Conservation (phyloP, 1,140 invertebrate genomes). For the Diorhabda sublineata region DNA sequence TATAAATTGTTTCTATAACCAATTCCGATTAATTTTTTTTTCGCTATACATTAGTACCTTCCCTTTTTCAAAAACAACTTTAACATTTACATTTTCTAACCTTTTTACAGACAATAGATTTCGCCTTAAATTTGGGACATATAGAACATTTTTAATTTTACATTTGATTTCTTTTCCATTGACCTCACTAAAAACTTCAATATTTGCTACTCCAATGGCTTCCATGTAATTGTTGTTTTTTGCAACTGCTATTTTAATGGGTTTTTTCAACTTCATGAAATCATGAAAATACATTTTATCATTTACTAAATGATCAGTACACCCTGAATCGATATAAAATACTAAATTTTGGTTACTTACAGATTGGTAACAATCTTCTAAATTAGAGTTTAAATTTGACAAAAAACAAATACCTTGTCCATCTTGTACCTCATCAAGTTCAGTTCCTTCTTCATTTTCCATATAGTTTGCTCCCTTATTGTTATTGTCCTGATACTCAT, state of each 20-base stretch:
- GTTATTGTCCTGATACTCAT: not conserved
- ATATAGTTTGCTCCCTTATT: not conserved
- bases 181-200: not conserved
- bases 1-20: no score
- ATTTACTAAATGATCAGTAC: not conserved
- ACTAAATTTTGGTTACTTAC: not conserved
- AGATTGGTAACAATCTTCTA: not conserved
- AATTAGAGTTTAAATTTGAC: not conserved
- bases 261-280: not conserved
- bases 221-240: conserved; percentile 5
- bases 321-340: not conserved
- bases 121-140: not conserved
- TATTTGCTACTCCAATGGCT: conserved; percentile 11
- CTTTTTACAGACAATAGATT: not conserved
- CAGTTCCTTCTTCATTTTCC: not conserved
- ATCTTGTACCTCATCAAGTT: not conserved
- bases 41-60: not conserved
- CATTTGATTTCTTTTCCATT: not conserved
- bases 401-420: conserved; percentile 11
- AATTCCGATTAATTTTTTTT: not conserved
- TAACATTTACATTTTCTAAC: not conserved
- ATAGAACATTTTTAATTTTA: not conserved
- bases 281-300: not conserved
- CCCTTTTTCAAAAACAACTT: not conserved
- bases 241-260: not conserved